Base-by-base conservation (phyloP, 2,888 invertebrate species). In the Acanthopleura granulata region DNA sequence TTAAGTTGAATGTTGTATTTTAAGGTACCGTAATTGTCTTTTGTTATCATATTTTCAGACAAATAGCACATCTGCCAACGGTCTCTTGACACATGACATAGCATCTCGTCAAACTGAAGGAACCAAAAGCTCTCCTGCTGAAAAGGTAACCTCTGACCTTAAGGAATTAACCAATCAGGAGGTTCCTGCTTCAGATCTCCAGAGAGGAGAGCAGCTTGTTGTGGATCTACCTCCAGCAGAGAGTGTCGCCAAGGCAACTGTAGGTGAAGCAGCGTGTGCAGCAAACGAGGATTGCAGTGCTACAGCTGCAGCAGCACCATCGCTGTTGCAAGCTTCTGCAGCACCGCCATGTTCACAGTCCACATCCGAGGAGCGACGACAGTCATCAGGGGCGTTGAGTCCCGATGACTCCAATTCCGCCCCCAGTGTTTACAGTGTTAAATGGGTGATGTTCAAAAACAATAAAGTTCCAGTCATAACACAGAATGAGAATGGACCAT, bases 401-500 rank as follows among this genome's bases (percentile, higher is more conserved):
- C 57, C 57, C 18, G 57, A 57, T 57, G 57, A 57, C 22, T 57
- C 22, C 22, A 50, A 49, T n/a, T 29, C 73, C 30, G 29, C 57
- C 51, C 77, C 84, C 62, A 85, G 86, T 82, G 83, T 90, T 22
- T 92, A 92, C 84, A 91, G 92, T 80, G 86, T 93, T 9, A 93
- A 93, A 84, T 92, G 92, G 91, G 91, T 92, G 22, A 85, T 86
- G 51, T 92, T 88, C 78, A 85, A 86, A 30, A 81, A 81, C 40
- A 83, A 83, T 62, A 89, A 89, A 77, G 86, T 90, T 61, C 91
- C 92, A 16, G 91, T 93, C 74, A 90, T 93, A 16, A 92, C 92
- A 1, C 93, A 93, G 86, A 93, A 93, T 85, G 91, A 91, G 78
- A 93, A 93, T 89, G 93, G 93, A 12, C 93, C 93, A 0, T 93